These are phyloP conservation scores for Phalanger gymnotis DNA, from an alignment of 2,797 vertebrate species.

Conservation along the genomic window DNA sequence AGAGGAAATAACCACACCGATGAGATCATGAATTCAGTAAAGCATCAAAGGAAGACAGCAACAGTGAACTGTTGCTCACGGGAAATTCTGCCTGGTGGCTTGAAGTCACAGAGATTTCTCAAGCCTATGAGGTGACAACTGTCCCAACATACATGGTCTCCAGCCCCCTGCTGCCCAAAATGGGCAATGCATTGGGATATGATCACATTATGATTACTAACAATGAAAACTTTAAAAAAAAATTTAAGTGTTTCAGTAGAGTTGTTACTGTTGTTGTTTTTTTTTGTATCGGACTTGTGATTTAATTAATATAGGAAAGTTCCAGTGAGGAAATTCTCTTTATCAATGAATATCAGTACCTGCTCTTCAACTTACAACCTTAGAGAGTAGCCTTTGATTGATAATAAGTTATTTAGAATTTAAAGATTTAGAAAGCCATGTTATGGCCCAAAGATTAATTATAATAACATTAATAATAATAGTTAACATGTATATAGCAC, in stretches of 20 bases:
- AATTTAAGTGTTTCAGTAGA: neutral
- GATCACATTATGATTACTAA: neutral
- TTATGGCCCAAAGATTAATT: neutral
- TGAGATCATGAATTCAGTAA: neutral
- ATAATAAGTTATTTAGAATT: neutral
- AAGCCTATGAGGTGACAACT: neutral
- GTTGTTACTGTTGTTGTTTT: neutral
- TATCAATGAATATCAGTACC: neutral
- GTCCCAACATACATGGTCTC: neutral
- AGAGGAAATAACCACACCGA: neutral
- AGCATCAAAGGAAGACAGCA: neutral
- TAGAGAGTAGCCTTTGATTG: neutral
- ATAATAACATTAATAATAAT: neutral
- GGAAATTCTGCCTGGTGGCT: neutral
- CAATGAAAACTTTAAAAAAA: neutral
- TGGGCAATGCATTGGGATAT: neutral
- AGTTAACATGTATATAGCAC: neutral
- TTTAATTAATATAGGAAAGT: neutral
- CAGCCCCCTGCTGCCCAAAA: neutral
- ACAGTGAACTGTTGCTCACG: neutral
- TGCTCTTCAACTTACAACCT: neutral
- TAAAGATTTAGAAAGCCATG: neutral
- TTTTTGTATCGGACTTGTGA: neutral
- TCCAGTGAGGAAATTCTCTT: neutral
- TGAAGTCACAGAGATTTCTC: neutral